phyloP scores from a whole-genome alignment of 2,113 vertebrate genomes.

The Oreocharis arfaki region DNA sequence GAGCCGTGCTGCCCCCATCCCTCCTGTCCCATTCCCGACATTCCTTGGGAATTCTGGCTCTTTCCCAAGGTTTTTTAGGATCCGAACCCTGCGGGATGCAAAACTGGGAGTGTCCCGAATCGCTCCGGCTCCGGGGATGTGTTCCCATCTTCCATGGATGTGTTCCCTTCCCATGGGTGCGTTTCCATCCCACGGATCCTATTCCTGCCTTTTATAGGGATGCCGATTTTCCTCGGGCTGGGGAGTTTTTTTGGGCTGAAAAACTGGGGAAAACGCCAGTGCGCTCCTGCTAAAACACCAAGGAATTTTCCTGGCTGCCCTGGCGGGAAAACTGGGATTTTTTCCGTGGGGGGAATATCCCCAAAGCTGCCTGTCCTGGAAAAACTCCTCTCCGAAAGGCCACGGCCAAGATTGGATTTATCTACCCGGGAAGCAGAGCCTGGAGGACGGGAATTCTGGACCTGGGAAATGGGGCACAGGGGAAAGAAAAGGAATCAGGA shows the following conservation, averaged over 20 bases:
- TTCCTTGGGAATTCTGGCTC: too few relatives aligned
- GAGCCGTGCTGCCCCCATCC: too few relatives aligned
- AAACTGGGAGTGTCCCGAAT: too few relatives aligned
- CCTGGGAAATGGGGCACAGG: neutral
- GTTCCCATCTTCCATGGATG: too few relatives aligned
- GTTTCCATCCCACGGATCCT: too few relatives aligned
- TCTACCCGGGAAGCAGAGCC: neutral
- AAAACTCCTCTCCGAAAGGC: neutral
- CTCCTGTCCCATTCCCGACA: too few relatives aligned
- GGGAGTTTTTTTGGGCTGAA: neutral
- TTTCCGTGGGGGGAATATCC: neutral
- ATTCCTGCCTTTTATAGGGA: neutral
- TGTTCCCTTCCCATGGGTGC: too few relatives aligned
- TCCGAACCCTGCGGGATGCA: too few relatives aligned
- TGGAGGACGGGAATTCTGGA: accelerated
- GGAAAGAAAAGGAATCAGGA: neutral
- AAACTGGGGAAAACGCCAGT: neutral
- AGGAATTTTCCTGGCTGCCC: neutral
- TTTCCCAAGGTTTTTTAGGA: too few relatives aligned
- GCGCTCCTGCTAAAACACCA: too few relatives aligned
- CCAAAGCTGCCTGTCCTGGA: neutral
- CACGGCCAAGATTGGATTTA: neutral
- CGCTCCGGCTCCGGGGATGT: too few relatives aligned
- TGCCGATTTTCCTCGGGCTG: neutral
- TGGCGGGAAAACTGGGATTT: neutral